A percentile compares a stretch with the other conserved stretches of the same genome.
Conservation (phyloP, 2,113 vertebrate species). For the Emydocephalus ijimae region DNA sequence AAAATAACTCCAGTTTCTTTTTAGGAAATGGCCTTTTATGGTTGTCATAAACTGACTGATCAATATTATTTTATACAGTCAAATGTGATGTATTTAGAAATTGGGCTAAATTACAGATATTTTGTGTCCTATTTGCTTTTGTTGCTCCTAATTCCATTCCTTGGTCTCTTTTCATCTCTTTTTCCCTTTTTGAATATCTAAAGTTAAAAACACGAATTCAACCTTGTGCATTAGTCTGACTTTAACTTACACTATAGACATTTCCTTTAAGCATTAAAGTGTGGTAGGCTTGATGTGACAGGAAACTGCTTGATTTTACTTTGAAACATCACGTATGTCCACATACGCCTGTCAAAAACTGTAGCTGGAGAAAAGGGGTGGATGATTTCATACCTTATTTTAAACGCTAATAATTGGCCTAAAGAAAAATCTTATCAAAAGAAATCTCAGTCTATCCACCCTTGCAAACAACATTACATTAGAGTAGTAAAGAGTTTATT, state of each 20-base stretch:
- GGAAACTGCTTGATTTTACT: not conserved
- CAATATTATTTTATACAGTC: not conserved
- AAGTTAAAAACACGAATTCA: not conserved
- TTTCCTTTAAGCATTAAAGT: not conserved
- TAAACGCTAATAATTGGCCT: slow-evolving; percentile 22
- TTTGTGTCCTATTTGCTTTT: not conserved
- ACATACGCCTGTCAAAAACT: not conserved
- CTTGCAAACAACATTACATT: slow-evolving; percentile 31
- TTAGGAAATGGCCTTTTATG: not conserved
- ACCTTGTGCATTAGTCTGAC: not conserved
- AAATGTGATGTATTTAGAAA: not conserved
- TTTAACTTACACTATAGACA: not conserved
- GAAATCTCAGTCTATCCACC: not conserved
- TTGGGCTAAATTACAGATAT: not conserved
- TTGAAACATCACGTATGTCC: not conserved
- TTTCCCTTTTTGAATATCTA: not conserved
- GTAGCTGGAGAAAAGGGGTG: not conserved
- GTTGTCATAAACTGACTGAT: not conserved
- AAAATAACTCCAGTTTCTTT: not conserved
- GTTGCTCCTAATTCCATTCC: not conserved
- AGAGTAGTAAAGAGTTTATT: slow-evolving; percentile 42
- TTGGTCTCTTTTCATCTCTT: not conserved
- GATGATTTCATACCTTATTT: not conserved
- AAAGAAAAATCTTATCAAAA: not conserved
- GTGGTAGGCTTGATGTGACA: not conserved